These are phyloP conservation scores for Poicephalus gulielmi DNA, from an alignment of 2,113 vertebrate genomes.

Conservation along the genomic window DNA sequence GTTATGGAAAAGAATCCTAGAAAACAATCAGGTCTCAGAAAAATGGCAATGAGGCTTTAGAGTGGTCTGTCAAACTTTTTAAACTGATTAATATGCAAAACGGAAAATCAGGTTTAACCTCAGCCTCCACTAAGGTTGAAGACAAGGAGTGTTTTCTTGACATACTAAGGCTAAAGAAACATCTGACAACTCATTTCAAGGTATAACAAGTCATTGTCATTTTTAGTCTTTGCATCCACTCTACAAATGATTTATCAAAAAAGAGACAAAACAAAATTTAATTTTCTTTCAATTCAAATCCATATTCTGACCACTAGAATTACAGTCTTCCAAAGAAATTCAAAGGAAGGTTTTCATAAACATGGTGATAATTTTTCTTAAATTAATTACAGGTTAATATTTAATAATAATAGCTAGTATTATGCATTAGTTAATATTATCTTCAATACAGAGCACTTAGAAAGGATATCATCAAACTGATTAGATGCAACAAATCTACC, in stretches of 20 bases:
- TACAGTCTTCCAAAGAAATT: not conserved
- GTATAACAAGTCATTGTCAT: not conserved
- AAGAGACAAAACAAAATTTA: not conserved
- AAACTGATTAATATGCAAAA: not conserved
- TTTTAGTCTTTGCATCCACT: not conserved
- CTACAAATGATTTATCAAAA: not conserved
- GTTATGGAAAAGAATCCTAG: rapidly evolving
- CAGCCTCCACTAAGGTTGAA: not conserved
- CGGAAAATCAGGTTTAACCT: not conserved
- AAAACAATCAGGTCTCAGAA: not conserved
- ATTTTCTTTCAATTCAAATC: not conserved
- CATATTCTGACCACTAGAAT: not conserved
- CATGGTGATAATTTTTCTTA: not conserved
- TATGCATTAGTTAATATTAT: not conserved
- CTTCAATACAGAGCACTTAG: not conserved
- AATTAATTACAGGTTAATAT: not conserved
- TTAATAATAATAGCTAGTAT: not conserved
- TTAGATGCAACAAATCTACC: not conserved
- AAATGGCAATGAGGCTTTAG: not conserved
- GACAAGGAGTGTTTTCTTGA: not conserved
- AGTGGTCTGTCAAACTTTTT: not conserved
- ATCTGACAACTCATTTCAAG: not conserved
- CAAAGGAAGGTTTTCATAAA: not conserved
- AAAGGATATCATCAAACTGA: not conserved
- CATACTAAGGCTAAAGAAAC: not conserved